Base-by-base conservation (phyloP, 2,113 vertebrate species). In the Myotis yumanensis region DNA sequence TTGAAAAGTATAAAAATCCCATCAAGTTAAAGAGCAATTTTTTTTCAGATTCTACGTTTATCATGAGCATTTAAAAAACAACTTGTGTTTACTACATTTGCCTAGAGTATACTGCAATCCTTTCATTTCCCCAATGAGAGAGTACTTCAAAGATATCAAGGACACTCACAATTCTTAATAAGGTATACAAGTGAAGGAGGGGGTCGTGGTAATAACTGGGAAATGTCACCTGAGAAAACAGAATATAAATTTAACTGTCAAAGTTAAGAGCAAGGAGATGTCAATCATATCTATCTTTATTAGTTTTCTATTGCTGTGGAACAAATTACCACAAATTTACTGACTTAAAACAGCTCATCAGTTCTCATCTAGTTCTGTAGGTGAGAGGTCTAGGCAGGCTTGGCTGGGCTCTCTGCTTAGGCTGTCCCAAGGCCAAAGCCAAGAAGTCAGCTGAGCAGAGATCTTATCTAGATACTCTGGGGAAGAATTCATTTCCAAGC, bases 11-110 rank as follows among this genome's bases (percentile, higher is more conserved):
- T 85, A 91, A 93, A 97, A 95, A n/a, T 20, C 11, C 4, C 30
- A 92, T 93, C 75, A 94, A 95, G 87, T 93, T 96, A 93, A 97
- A 95, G 92, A 96, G 8, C 32, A 84, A 15, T 79, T 96, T 96
- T 81, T 96, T 96, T 93, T 23, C 75, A 93, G 51, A 90, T 76
- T 90, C 40, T 64, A 91, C 91, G 83, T 57, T 76, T n/a, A 85
- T 69, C 4, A 84, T 80, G 5, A 96, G 14, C 62, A 59, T 96
- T 94, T 73, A 62, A 75, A 87, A 90, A 72, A 87, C 15, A 94
- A 86, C 11, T 18, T 62, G 7, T 85, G 85, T 95, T 95, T 95
- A 95, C 77, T 90, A 75, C 30, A 51, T 25, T 92, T 77, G 22
- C 86, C 86, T 37, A 96, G 82, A 95, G n/a, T 20, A 4, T 43